Percentiles rank a stretch among this genome's conserved stretches.
phyloP scores from a whole-genome alignment of 2,888 invertebrate genomes.

The Epistrophe eligans region DNA sequence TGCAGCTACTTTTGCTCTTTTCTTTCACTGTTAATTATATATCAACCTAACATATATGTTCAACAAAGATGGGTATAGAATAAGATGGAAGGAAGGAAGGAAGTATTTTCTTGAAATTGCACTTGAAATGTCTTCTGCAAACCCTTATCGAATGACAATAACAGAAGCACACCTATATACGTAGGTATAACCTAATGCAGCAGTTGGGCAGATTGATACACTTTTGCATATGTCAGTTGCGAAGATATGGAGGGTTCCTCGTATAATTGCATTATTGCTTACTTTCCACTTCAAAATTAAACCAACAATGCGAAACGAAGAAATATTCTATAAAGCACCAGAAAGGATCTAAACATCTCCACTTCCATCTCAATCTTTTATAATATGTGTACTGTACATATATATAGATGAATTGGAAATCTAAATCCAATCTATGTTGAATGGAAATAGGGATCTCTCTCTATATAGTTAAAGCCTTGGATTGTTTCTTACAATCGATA shows the following conservation, averaged over 20 bases:
- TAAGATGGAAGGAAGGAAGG: background rate
- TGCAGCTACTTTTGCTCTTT: constrained; percentile 60
- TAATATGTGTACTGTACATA: background rate
- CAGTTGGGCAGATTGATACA: constrained; percentile 56
- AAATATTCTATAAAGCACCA: constrained; percentile 31
- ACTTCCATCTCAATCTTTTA: constrained; percentile 4
- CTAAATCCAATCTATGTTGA: constrained; percentile 62
- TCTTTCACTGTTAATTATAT: constrained; percentile 53
- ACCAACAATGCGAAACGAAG: constrained; percentile 73
- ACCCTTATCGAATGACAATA: constrained; percentile 30
- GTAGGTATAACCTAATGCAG: background rate
- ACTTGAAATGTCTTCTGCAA: constrained; percentile 48
- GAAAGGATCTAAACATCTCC: constrained; percentile 39
- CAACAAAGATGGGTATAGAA: constrained; percentile 16
- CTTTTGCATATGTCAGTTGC: constrained; percentile 74
- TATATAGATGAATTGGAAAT: constrained; percentile 59
- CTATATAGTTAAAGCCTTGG: constrained; percentile 43
- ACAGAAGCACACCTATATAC: background rate
- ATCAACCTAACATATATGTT: background rate
- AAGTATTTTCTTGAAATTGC: constrained; percentile 43
- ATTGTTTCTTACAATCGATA: constrained; percentile 65
- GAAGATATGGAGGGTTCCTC: constrained; percentile 57
- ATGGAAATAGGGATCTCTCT: constrained; percentile 20
- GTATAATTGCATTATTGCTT: constrained; percentile 76
- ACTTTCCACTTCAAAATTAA: constrained; percentile 75